A percentile compares a stretch with the other conserved stretches of the same genome.
Conservation (phyloP, 2,113 vertebrate species). For the Gambusia holbrooki region DNA sequence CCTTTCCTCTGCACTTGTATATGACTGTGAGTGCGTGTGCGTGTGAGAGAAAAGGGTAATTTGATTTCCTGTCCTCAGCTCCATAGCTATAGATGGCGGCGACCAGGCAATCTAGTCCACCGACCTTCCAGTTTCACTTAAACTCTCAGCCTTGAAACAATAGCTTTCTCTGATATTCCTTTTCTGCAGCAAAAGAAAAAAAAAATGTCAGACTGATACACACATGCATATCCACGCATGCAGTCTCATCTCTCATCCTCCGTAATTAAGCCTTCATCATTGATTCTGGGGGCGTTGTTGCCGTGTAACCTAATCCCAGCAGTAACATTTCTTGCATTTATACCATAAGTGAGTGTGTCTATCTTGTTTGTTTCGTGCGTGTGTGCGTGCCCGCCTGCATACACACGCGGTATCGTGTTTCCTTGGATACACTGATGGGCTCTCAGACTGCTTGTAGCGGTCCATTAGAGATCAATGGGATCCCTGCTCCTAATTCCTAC, state of each 20-base stretch:
- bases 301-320: conserved; percentile 68
- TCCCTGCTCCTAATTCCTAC: conserved; percentile 76
- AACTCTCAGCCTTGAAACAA: conserved; percentile 70
- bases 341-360: conserved; percentile 57
- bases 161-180: conserved; percentile 38
- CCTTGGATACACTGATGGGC: conserved; percentile 69
- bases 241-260: conserved; percentile 53
- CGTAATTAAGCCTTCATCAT: conserved; percentile 78
- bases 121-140: conserved; percentile 69
- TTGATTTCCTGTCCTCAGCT: conserved; percentile 58
- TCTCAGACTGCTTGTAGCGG: conserved; percentile 72
- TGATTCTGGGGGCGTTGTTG: conserved; percentile 71
- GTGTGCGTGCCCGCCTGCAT: conserved; percentile 19
- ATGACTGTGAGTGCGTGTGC: conserved; percentile 22
- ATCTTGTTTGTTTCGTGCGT: conserved; percentile 47
- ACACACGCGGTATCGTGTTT: conserved; percentile 51
- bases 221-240: conserved; percentile 11
- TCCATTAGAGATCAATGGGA: conserved; percentile 82
- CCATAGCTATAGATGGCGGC: conserved; percentile 41
- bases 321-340: conserved; percentile 69
- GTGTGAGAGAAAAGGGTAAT: conserved; percentile 53
- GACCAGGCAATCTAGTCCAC: conserved; percentile 51
- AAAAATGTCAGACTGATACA: background rate
- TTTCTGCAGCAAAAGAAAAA: conserved; percentile 39
- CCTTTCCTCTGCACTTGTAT: conserved; percentile 49